phyloP scores from a whole-genome alignment of 2,888 invertebrate genomes.

The Odontothrips loti region DNA sequence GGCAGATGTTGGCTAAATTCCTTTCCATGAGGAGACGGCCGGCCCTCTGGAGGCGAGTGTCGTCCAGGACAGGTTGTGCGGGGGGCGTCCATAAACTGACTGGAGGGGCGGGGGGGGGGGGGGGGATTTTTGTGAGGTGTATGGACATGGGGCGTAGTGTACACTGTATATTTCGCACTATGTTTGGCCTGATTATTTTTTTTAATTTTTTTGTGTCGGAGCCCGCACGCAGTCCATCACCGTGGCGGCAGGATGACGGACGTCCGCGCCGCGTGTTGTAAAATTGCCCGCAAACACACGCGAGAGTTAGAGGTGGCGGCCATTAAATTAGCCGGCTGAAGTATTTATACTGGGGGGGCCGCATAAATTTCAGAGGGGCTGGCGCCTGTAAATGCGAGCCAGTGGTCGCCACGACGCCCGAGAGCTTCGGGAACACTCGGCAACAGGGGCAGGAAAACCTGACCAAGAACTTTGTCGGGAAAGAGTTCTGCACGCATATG shows the following conservation, averaged over 20 bases:
- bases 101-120: background rate
- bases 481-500: no score
- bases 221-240: background rate
- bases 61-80: no score
- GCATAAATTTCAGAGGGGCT: background rate
- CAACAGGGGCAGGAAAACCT: no score
- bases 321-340: background rate
- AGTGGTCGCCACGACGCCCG: no score
- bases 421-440: no score
- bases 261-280: background rate
- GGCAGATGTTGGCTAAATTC: background rate
- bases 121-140: background rate
- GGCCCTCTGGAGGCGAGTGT: no score
- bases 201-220: background rate
- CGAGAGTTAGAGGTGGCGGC: background rate
- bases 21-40: no score
- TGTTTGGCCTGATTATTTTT: no score
- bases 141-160: no score
- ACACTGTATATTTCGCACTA: background rate
- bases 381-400: background rate
- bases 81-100: background rate
- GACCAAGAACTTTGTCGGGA: no score
- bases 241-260: background rate
- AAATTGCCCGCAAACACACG: background rate
- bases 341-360: conserved; percentile 8